Evolutionary conservation across 92 coral and sea anemone genomes (phyloP).

Genomic region (Epizoanthus scotinus): DNA sequence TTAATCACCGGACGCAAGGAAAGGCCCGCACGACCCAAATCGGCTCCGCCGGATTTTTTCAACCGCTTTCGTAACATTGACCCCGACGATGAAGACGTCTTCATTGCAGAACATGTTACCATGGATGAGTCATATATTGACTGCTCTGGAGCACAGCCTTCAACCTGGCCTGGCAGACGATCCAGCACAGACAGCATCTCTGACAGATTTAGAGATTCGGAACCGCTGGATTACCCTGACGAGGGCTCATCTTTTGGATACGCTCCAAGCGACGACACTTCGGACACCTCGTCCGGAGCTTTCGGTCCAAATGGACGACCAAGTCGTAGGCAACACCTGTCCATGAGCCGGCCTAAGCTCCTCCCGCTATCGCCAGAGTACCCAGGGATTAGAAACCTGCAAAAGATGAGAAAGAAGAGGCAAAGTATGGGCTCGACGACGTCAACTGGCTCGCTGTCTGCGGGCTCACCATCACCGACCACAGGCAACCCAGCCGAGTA

Average conservation of each 20-base stretch:
- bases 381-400: slow-evolving; percentile 82
- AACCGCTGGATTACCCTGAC: slow-evolving; percentile 61
- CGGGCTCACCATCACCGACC: slow-evolving; percentile 57
- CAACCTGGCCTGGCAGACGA: slow-evolving; percentile 54
- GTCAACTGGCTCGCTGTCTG: slow-evolving; percentile 16
- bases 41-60: slow-evolving; percentile 74
- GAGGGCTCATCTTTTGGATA: slow-evolving; percentile 81
- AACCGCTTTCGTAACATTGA: slow-evolving; percentile 37
- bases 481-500: slow-evolving; percentile 62
- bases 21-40: slow-evolving; percentile 74
- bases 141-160: neutral
- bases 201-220: slow-evolving; percentile 55
- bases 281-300: slow-evolving; percentile 81
- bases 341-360: slow-evolving; percentile 73
- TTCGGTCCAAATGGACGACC: slow-evolving; percentile 41
- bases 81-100: slow-evolving; percentile 53
- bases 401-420: slow-evolving; percentile 78
- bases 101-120: slow-evolving; percentile 40
- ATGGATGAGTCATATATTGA: slow-evolving; percentile 36
- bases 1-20: slow-evolving; percentile 60
- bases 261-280: slow-evolving; percentile 87
- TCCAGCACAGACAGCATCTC: slow-evolving; percentile 57
- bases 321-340: slow-evolving; percentile 39
- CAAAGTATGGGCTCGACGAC: slow-evolving; percentile 88
- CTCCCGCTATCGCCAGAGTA: slow-evolving; percentile 76